Evolutionary conservation across 2,888 invertebrate species (phyloP), one percentile per base, ranked within the genome.

Genomic region (Nymphalis c-album): DNA sequence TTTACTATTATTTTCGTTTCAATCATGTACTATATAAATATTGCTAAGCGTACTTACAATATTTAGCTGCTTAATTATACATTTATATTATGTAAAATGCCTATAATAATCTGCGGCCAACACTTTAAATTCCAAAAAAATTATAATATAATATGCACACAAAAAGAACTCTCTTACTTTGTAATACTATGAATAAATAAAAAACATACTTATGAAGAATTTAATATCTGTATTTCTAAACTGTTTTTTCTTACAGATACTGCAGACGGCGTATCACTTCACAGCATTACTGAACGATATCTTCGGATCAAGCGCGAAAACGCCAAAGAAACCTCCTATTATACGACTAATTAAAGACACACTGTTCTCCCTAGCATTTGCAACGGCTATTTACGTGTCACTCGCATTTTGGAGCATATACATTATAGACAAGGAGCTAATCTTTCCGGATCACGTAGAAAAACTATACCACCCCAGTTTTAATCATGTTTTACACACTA

Each of bases 401-500:
- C 75, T 95, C 0, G 94, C 96, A 4, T 98, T 98, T 85, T 98
- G 98, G 98, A 90, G 93, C 0, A 86, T 98, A 26, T 98, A 96
- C 91, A 90, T 94, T 31, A 93, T 97, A 47, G 96, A 98, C 84
- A 95, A 97, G 71, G 96, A 97, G 77, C 88, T 98, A n/a, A 96
- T 98, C 35, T 95, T 97, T 79, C 98, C 98, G 0, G 94, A 94
- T 76, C 93, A 93, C 4, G 84, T 98, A 7, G 71, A 97, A 78
- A 88, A 93, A 17, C 94, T 95, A 69, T 96, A 97, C 77, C 98
- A 98, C 3, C 85, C 86, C 31, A 98, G 98, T 97, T 86, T 98
- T 31, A 98, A 98, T 84, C 98, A 98, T 81, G 90, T 95, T 0
- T 94, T 97, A 94, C 98, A 98, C 84, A 97, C 98, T 0, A 94